Conservation (phyloP, 92 coral and sea anemone genomes). For the Scolanthus callimorphus region DNA sequence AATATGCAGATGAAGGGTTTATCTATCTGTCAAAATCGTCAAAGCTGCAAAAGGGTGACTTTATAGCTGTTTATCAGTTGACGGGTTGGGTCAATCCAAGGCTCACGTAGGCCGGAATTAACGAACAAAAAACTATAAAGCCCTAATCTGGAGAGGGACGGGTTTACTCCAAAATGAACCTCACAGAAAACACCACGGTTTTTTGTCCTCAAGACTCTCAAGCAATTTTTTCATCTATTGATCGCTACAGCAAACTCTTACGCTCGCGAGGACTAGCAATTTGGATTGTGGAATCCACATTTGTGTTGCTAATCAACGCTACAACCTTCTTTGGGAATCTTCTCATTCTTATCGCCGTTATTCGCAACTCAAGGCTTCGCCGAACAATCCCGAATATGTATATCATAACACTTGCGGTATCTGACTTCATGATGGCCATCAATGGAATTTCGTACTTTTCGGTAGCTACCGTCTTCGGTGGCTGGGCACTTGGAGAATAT, state of each 20-base stretch:
- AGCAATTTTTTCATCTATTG: constrained; percentile 1
- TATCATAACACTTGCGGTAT: constrained; percentile 56
- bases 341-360: constrained; percentile 48
- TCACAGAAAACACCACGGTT: too few relatives aligned
- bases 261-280: neutral
- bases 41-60: too few relatives aligned
- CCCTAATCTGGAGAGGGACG: neutral
- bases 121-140: too few relatives aligned
- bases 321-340: constrained; percentile 60
- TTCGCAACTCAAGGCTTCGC: constrained; percentile 49
- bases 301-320: constrained; percentile 42
- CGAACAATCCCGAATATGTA: constrained; percentile 52
- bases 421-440: constrained; percentile 62
- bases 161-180: neutral
- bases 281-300: constrained; percentile 31
- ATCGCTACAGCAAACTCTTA: neutral
- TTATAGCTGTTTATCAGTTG: too few relatives aligned
- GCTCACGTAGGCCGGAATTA: too few relatives aligned
- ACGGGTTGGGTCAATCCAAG: too few relatives aligned
- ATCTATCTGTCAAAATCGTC: too few relatives aligned
- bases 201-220: too few relatives aligned
- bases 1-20: too few relatives aligned
- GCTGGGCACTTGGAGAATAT: constrained; percentile 35
- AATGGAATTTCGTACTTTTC: constrained; percentile 46
- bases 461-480: constrained; percentile 31